Base-by-base conservation (phyloP, 1,140 invertebrate species). In the Helicoverpa zea region DNA sequence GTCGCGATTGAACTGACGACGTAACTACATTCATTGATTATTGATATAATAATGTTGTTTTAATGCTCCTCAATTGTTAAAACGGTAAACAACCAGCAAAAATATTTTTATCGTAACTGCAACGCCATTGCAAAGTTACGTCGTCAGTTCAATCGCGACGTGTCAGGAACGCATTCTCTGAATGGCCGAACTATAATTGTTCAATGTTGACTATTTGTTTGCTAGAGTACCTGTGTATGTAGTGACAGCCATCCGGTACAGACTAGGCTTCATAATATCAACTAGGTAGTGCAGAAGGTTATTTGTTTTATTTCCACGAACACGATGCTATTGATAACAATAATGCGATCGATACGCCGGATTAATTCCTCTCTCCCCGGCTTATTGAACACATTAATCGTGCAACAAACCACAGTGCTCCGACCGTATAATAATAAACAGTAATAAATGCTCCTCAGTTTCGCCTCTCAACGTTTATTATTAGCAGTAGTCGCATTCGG, bases 361-460 rank as follows among this genome's bases (percentile, higher is more conserved):
- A 68, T 78, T 56, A 78, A 68, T 56, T 59, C 51, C 43, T 54
- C 61, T 77, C 43, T 66, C 63, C 5, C 23, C 63, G 52, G 75
- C 75, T 78, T 80, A 81, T 79, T 86, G 75, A 85, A 86, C 82
- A 82, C 81, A 87, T 83, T 86, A 89, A 88, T 88, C 75, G 59
- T 68, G n/a, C 61, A 78, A n/a, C 61, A 66, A 78, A 78, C 59
- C 63, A 66, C 61, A 78, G 63, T 78, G 63, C 47, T 78, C 61
- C 51, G 14, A 74, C 14, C 30, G 23, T 64, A 43, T 43, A 63
- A 64, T 63, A 76, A 63, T 76, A 76, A 76, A 56, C 47, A 74
- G 49, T 75, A 75, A 78, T 78, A 78, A 78, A 56, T 78, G 75
- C 52, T 43, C 49, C 51, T 52, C 61, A 16, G 23, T 56, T 52